A percentile compares a stretch with the other conserved stretches of the same genome.
Conservation (phyloP, 2,113 vertebrate species). For the Aptenodytes patagonicus region DNA sequence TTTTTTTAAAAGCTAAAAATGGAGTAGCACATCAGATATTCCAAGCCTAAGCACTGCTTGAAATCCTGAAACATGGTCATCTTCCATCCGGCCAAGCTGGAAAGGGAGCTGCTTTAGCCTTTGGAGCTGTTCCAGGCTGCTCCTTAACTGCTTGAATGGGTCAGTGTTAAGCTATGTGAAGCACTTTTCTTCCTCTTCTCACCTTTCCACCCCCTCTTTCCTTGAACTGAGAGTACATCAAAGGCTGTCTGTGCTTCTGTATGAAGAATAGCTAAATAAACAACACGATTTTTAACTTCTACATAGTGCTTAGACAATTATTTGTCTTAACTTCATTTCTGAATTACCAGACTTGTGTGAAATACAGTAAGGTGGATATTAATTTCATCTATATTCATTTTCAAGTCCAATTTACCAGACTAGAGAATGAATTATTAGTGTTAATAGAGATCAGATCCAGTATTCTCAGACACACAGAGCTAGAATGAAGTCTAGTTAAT, state of each 20-base stretch:
- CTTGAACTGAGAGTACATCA: background rate
- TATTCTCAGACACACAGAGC: background rate
- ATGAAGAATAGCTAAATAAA: background rate
- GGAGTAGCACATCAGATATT: background rate
- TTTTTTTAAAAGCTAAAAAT: background rate
- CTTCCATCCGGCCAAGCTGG: constrained; percentile 22
- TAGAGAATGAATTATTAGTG: background rate
- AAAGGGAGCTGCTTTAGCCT: constrained; percentile 12
- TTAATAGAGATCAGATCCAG: background rate
- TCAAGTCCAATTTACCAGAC: background rate
- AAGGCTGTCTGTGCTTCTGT: background rate
- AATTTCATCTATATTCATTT: background rate
- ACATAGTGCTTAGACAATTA: background rate
- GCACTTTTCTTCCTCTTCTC: constrained; percentile 13
- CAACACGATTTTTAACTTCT: background rate
- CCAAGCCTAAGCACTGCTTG: background rate
- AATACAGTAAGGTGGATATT: background rate
- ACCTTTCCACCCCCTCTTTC: background rate
- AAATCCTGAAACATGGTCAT: background rate
- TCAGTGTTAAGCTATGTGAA: constrained; percentile 37
- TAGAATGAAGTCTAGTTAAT: background rate
- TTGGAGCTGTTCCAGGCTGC: constrained; percentile 11
- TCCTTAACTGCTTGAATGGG: constrained; percentile 4
- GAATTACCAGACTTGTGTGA: background rate
- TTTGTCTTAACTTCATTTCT: background rate